Conservation (phyloP, 2,888 invertebrate genomes). For the Lomographa bimaculata region DNA sequence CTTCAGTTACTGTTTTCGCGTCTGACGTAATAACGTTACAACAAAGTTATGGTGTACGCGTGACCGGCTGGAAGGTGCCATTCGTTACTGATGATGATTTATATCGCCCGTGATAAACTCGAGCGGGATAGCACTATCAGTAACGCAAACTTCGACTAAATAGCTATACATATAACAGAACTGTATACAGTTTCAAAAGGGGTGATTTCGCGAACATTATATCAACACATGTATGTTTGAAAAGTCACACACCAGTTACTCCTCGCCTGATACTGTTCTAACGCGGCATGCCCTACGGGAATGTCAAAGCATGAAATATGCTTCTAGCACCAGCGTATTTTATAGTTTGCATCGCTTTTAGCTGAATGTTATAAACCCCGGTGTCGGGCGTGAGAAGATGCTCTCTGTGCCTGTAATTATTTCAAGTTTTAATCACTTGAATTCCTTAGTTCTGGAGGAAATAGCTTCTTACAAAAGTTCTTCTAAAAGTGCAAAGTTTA, state of each 20-base stretch:
- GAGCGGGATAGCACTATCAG: constrained; percentile 17
- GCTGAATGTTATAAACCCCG: no score
- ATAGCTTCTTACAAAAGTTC: neutral
- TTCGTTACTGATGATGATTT: constrained; percentile 42
- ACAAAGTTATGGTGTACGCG: constrained; percentile 77
- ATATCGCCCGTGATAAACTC: constrained; percentile 20
- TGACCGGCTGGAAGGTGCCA: constrained; percentile 61
- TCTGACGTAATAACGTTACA: constrained; percentile 80
- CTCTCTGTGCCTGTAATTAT: neutral
- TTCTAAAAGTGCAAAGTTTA: neutral
- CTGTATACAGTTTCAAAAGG: constrained; percentile 4
- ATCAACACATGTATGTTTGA: constrained; percentile 2
- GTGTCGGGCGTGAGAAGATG: no score
- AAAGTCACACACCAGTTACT: neutral
- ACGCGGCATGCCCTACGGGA: neutral
- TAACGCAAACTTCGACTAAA: constrained; percentile 13
- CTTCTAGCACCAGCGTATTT: neutral
- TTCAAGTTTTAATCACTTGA: neutral
- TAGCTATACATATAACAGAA: constrained; percentile 1
- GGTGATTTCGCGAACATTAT: constrained; percentile 1
- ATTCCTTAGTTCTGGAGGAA: neutral
- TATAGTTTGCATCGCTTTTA: neutral
- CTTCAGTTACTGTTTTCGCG: constrained; percentile 81
- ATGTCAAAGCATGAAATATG: constrained; percentile 1
- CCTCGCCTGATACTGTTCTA: constrained; percentile 1